phyloP scores from a whole-genome alignment of 2,113 vertebrate genomes.

The Syngnathus floridae region DNA sequence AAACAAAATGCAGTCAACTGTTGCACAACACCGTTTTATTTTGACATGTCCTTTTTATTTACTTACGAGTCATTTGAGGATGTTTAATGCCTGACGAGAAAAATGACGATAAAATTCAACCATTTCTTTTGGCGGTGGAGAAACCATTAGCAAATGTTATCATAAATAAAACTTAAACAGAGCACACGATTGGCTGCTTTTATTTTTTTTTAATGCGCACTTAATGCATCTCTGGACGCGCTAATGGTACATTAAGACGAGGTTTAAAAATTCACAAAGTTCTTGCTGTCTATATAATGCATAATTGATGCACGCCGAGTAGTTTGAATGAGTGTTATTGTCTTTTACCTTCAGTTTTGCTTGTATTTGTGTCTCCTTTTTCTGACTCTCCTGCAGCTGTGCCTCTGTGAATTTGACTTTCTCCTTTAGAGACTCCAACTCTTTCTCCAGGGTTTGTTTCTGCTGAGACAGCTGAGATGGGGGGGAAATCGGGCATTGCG shows the following conservation, averaged over 20 bases:
- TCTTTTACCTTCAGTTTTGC: conserved; percentile 64
- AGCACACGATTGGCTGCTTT: neutral
- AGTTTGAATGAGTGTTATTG: conserved; percentile 4
- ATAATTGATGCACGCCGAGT: conserved; percentile 35
- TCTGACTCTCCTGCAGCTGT: conserved; percentile 67
- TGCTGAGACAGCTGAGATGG: conserved; percentile 65
- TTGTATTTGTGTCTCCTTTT: conserved; percentile 64
- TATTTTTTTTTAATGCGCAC: conserved; percentile 7
- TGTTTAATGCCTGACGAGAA: neutral
- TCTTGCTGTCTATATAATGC: conserved; percentile 21
- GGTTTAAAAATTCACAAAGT: conserved; percentile 37
- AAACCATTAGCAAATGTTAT: conserved; percentile 5
- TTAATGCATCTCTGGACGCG: neutral
- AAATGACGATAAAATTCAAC: neutral
- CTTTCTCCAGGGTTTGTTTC: conserved; percentile 67
- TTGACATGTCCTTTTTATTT: neutral
- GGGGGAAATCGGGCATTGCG: conserved; percentile 1
- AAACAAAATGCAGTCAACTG: neutral
- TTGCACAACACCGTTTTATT: neutral
- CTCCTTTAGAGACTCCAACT: conserved; percentile 62
- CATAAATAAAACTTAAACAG: neutral
- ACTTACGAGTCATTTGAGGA: neutral
- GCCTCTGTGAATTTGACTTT: conserved; percentile 67
- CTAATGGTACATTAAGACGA: conserved; percentile 22
- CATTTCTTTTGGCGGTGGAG: neutral